Evolutionary conservation across 2,888 invertebrate species (phyloP).

Genomic region (Chalcis sispes): DNA sequence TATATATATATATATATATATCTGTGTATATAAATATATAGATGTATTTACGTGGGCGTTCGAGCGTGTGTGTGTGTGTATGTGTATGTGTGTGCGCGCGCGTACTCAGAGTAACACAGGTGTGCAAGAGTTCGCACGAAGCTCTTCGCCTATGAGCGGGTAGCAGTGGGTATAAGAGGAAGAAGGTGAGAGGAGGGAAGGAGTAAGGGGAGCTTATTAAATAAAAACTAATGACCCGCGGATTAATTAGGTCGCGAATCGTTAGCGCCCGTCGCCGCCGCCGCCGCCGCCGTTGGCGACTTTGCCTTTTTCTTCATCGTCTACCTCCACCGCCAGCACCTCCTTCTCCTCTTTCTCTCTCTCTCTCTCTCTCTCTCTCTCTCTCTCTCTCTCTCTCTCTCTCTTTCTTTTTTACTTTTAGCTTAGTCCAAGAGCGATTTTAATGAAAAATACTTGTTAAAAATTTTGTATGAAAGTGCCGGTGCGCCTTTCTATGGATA

Average conservation of each 20-base stretch:
- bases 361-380: no score
- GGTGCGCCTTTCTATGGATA: neutral
- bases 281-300: neutral
- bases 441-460: slow-evolving; percentile 57
- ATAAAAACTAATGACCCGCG: slow-evolving; percentile 55
- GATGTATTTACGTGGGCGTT: no score
- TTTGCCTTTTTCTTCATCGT: slow-evolving; percentile 14
- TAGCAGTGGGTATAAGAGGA: neutral
- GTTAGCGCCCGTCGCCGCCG: slow-evolving; percentile 35
- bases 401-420: no score
- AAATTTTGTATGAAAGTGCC: slow-evolving; percentile 43
- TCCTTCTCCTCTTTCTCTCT: no score
- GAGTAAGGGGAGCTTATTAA: slow-evolving; percentile 48
- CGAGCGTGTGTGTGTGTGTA: no score
- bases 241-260: slow-evolving; percentile 57
- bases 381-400: no score
- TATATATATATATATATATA: no score
- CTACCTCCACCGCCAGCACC: no score
- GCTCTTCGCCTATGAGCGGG: neutral
- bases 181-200: neutral
- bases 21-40: no score
- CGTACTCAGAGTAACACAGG: no score
- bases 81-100: no score
- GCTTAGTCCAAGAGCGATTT: no score
- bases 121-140: neutral